Conservation (phyloP, 2,888 invertebrate species). For the Acanthoscelides obtectus region DNA sequence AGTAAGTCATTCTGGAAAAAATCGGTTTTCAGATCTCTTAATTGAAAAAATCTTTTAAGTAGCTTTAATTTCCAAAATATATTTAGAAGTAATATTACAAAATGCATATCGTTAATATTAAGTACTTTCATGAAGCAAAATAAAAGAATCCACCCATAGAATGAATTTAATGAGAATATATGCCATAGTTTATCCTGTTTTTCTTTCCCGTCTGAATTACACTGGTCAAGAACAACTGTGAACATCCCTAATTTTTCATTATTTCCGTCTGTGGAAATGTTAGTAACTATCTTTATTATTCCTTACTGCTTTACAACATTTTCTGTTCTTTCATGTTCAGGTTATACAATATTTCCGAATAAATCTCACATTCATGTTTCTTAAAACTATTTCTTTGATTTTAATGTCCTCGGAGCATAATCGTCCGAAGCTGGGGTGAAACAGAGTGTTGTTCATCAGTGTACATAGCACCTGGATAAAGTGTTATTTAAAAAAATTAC, state of each 20-base stretch:
- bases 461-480: conserved; percentile 11
- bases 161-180: conserved; percentile 24
- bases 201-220: background rate
- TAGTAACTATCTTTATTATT: too few relatives aligned
- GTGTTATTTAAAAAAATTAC: conserved; percentile 28
- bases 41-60: conserved; percentile 25
- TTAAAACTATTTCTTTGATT: too few relatives aligned
- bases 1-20: conserved; percentile 13
- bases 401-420: background rate
- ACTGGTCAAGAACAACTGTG: background rate
- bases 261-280: conserved; percentile 19
- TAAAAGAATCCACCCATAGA: conserved; percentile 38
- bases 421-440: background rate
- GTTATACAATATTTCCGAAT: too few relatives aligned
- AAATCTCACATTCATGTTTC: too few relatives aligned
- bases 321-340: too few relatives aligned
- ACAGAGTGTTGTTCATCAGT: background rate
- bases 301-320: too few relatives aligned
- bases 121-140: conserved; percentile 31
- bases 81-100: conserved; percentile 35
- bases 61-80: conserved; percentile 41
- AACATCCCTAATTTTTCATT: conserved; percentile 5
- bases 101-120: conserved; percentile 45
- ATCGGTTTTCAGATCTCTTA: conserved; percentile 25
- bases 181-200: conserved; percentile 25